Base-by-base conservation (phyloP, 1,140 invertebrate genomes). In the Drosophila pseudoobscura region DNA sequence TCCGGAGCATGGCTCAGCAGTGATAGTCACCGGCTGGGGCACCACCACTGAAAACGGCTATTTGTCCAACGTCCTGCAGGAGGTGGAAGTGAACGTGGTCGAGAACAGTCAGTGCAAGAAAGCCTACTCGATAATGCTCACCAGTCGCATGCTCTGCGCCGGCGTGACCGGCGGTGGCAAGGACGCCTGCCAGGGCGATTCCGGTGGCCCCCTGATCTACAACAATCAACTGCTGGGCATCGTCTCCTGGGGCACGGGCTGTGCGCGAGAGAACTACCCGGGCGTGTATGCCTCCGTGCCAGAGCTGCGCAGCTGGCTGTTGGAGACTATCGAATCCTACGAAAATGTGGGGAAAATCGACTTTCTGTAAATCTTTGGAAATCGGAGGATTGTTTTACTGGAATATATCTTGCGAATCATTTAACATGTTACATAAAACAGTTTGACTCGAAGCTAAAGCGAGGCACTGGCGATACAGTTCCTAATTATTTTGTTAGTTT, bases 181-280 rank as follows among this genome's bases (percentile, higher is more conserved):
- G 73, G 93, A 94, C 80, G 91, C 93, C 35, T 94, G 93, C 66
- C 93, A 93, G 53, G 90, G 90, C n/a, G 92, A 92, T 69, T 92
- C 92, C 15, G 92, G 92, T 13, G 92, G 92, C 31, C 92, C 92
- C 2, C 57, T 93, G 41, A 83, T 89, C 41, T 59, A 61, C 17
- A 69, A 91, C 13, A 90, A 91, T 43, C 62, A 92, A 57, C 80
- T 94, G 6, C 79, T 92, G 7, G 95, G 95, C 20, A 91, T 96
- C 11, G 93, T 94, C 0, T 95, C 94, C 0, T 95, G 95, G 94
- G 95, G 95, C 1, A 93, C 93, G n/a, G 94, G 94, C 0, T 96
- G 95, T 71, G 95, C 93, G 0, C 92, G 93, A 5, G 80, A 89
- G 0, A 93, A 91, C 0, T 92, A 93, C 53, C 95, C 95, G 0